Evolutionary conservation across 2,797 vertebrate species (phyloP).

Genomic region (Peromyscus eremicus): DNA sequence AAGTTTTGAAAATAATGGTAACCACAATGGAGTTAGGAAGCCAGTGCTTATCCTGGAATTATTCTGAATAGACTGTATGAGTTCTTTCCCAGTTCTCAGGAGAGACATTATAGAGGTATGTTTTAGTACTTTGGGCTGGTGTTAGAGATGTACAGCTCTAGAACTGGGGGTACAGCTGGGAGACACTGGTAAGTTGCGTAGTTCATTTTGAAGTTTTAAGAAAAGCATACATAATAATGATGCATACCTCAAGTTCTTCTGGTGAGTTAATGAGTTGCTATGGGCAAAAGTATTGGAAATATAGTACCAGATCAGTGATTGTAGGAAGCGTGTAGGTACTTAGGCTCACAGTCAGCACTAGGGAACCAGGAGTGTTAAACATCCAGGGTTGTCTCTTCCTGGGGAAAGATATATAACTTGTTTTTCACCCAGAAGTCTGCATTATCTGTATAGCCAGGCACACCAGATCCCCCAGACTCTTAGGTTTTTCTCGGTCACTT

Average conservation of each 20-base stretch:
- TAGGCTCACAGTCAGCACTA: neutral
- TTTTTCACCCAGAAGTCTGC: neutral
- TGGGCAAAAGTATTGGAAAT: neutral
- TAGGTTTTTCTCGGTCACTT: neutral
- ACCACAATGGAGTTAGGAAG: neutral
- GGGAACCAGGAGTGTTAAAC: neutral
- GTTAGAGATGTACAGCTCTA: neutral
- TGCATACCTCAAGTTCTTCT: neutral
- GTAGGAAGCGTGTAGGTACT: neutral
- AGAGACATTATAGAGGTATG: no score
- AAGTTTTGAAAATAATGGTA: neutral
- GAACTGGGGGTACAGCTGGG: accelerated
- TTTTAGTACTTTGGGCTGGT: neutral
- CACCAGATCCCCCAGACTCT: no score
- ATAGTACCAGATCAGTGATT: no score
- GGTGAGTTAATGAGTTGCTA: neutral
- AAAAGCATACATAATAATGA: neutral
- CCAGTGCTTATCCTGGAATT: neutral
- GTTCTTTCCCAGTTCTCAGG: neutral
- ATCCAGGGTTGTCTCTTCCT: neutral
- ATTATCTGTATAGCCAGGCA: neutral
- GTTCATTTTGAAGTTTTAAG: neutral
- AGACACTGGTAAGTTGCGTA: neutral
- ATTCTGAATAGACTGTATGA: neutral
- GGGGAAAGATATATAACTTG: neutral